Evolutionary conservation across 1,140 invertebrate genomes (phyloP).

Genomic region (Eriosoma lanigerum): DNA sequence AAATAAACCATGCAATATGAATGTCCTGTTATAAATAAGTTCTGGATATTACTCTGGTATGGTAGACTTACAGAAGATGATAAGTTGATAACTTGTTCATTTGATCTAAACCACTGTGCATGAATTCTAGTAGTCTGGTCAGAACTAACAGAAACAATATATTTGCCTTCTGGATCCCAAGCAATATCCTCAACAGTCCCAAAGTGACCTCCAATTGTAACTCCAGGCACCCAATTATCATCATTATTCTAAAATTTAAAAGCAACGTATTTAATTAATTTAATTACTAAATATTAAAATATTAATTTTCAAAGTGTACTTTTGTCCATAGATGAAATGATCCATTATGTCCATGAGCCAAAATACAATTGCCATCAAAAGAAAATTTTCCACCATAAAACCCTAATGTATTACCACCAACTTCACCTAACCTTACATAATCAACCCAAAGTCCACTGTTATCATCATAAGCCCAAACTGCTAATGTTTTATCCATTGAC

Average conservation of each 20-base stretch:
- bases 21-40: too few species aligned
- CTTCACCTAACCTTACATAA: constrained; percentile 76
- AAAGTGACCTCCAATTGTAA: constrained; percentile 84
- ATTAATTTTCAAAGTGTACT: background rate
- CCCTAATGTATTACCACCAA: constrained; percentile 90
- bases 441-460: constrained; percentile 77
- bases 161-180: constrained; percentile 79
- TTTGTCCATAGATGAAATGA: constrained; percentile 89
- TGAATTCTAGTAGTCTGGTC: constrained; percentile 93
- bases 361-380: constrained; percentile 68
- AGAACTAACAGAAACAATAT: constrained; percentile 71
- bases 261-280: background rate
- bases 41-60: too few species aligned
- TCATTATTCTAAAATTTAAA: constrained; percentile 34
- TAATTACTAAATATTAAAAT: background rate
- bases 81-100: background rate
- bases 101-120: constrained; percentile 65
- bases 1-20: too few species aligned
- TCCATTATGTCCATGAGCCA: constrained; percentile 88
- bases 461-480: constrained; percentile 79
- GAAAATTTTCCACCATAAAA: constrained; percentile 87
- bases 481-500: constrained; percentile 91
- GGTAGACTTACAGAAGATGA: constrained; percentile 1
- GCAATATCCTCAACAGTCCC: constrained; percentile 77
- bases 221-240: constrained; percentile 68